Base-by-base conservation (phyloP, 1,140 invertebrate genomes). In the Bicyclus anynana region DNA sequence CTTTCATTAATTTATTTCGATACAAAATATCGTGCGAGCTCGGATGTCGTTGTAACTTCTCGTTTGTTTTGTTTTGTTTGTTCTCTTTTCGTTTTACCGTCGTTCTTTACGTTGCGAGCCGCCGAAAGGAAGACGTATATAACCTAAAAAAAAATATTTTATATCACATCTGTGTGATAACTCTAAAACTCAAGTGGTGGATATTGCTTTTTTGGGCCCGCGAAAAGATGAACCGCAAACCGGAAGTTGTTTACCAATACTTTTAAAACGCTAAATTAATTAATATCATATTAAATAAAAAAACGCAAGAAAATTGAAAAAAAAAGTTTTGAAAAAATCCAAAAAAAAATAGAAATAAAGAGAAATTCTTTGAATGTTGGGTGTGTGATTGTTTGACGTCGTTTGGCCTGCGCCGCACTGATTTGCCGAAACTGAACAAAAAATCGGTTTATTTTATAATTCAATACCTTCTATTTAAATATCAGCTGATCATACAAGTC, bases 281-380 rank as follows among this genome's bases (percentile, higher is more conserved):
- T 67, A 67, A 76, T 78, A 82, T n/a, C 75, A 80, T 81, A 73
- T 62, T 72, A 61, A 58, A 67, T 60, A 72, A 60, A 58, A 66
- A 75, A 74, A 79, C 65, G 75, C 23, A 76, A 79, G 71, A 72
- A 67, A 75, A 61, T 67, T n/a, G 67, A 70, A 67, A 73, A 69
- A 69, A 68, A 67, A 66, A 12, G 1, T 44, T 53, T 54, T 23
- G 7, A 59, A 65, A 69, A 68, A 64, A 65, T 37, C 18, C 42
- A 65, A 67, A 83, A 87, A 80, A 83, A 87, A 84, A 84, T 74
- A 74, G 73, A 80, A 86, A 87, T 84, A 84, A 85, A 87, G 55
- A 63, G 77, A 75, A 86, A 81, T 80, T 83, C 72, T 87, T n/a
- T 80, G 72, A 86, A 82, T 81, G 79, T 79, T 23, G 74, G 72